Base-by-base conservation (phyloP, 2,888 invertebrate genomes). In the Clivina fossor region DNA sequence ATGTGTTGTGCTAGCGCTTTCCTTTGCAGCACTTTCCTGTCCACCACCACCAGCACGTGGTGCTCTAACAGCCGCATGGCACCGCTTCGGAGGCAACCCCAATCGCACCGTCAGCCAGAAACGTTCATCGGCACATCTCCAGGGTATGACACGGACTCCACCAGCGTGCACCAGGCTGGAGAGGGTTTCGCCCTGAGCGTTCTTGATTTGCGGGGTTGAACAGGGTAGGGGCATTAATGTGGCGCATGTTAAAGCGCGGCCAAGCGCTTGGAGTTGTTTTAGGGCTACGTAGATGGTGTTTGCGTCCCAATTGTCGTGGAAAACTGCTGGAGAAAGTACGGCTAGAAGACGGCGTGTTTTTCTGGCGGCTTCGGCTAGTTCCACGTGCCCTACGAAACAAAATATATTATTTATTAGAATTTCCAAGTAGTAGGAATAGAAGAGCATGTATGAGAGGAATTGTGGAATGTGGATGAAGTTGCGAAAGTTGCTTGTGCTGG, bases 31-130 rank as follows among this genome's bases (percentile, higher is more conserved):
- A 13, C 15, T 35, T 4, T 22, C 8, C 5, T 43, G 43, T 4
- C 9, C 9, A 7, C 4, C 26, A 24, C 5, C 26, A 24, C 5
- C 4, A 24, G 26, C 9, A 7, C 13, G 5, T 5, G 7, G 18
- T 18, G 19, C 16, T 9, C 2, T 18, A n/a, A 1, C 19, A 20
- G 38, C 38, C 15, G 13, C 35, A 8, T 19, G 40, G 18, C 49
- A 26, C 15, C 50, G 62, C 60, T 66, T 72, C 53, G 84, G 77
- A 3, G 85, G 85, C 74, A 85, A 75, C 46, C 80, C 79, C 56
- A 84, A 76, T 37, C 84, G 78, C 63, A 86, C 74, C 63, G 78
- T 74, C 58, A 82, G 79, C 85, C 85, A 86, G 74, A 85, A 85
- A 62, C 77, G 76, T 68, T 78, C 78, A 68, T 78, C 77, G 65